Conservation (phyloP, 2,888 invertebrate species). For the Caenorhabditis panamensis region DNA sequence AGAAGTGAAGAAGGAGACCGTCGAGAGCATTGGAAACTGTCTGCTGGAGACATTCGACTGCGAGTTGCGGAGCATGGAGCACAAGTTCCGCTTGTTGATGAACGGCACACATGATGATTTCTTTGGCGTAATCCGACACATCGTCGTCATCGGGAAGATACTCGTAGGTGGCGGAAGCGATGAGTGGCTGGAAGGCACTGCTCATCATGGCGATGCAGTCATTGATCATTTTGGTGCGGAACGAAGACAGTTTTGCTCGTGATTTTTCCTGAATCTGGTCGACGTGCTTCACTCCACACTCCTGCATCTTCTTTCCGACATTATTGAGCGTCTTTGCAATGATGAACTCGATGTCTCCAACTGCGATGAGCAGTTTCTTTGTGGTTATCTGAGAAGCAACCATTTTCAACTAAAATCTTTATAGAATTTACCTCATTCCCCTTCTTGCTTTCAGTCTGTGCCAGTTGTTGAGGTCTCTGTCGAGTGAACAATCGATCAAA, state of each 20-base stretch:
- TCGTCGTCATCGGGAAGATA: constrained; percentile 75
- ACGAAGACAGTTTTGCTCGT: constrained; percentile 72
- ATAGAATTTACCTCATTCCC: constrained; percentile 25
- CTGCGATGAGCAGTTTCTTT: constrained; percentile 77
- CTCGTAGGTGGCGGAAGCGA: constrained; percentile 72
- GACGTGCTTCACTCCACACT: constrained; percentile 77
- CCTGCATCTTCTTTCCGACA: constrained; percentile 75
- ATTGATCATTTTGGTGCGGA: constrained; percentile 70
- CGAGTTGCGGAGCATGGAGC: constrained; percentile 76
- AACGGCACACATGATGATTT: constrained; percentile 80
- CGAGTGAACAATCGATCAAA: constrained; percentile 61
- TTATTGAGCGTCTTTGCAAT: constrained; percentile 73
- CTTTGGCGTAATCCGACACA: constrained; percentile 80
- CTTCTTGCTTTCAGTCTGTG: constrained; percentile 7
- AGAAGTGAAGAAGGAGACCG: constrained; percentile 49
- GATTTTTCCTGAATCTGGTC: constrained; percentile 78
- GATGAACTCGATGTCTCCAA: constrained; percentile 80
- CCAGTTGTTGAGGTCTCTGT: constrained; percentile 50
- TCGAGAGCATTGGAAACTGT: constrained; percentile 63
- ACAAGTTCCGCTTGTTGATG: constrained; percentile 78
- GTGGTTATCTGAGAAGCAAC: constrained; percentile 63
- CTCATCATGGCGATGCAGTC: constrained; percentile 76
- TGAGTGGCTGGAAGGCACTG: constrained; percentile 68
- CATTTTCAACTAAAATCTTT: too few relatives aligned
- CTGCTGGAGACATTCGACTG: constrained; percentile 66